Evolutionary conservation across 2,797 vertebrate species (phyloP), one percentile per base, ranked within the genome.

Genomic region (Clarias laeviceps): DNA sequence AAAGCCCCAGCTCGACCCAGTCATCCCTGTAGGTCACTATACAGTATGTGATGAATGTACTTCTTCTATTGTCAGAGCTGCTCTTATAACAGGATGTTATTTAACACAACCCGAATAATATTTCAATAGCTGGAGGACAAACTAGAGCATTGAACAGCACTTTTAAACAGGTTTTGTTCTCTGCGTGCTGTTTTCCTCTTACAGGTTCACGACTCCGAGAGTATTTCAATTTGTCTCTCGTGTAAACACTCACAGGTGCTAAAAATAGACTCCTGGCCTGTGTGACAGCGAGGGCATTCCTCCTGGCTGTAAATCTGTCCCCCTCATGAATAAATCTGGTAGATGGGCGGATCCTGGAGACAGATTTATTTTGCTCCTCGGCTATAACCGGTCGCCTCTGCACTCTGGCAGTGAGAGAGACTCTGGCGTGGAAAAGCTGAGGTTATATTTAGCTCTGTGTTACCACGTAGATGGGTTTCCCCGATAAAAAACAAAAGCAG

Each of bases 351-450:
- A 65, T 59, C 65, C 64, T 27, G 40, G 82, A 84, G 77, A 82
- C 77, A 5, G 82, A 64, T 83, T 84, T 56, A 83, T 85, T 81
- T 72, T 15, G 45, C 77, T 64, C 84, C 80, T 83, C 29, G 24
- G 56, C 50, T 82, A 37, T 79, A 86, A 88, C 85, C 83, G 68
- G 82, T 65, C 68, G 22, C 77, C 54, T 85, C 64, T 76, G 73
- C 68, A 84, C 45, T 86, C 56, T 68, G 69, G 80, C 81, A 87
- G 66, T 85, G 87, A 85, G 70, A 76, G 86, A 61, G 87, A 85
- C 84, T 84, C 65, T 64, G 5, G 54, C 56, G 56, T 72, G 74
- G 64, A 79, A 81, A 88, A 65, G 40, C 27, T 12, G 56, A 14
- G 70, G 80, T 84, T 86, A 87, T 88, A 78, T 80, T 87, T 85